Base-by-base conservation (phyloP, 2,113 vertebrate genomes). In the Labrus mixtus region DNA sequence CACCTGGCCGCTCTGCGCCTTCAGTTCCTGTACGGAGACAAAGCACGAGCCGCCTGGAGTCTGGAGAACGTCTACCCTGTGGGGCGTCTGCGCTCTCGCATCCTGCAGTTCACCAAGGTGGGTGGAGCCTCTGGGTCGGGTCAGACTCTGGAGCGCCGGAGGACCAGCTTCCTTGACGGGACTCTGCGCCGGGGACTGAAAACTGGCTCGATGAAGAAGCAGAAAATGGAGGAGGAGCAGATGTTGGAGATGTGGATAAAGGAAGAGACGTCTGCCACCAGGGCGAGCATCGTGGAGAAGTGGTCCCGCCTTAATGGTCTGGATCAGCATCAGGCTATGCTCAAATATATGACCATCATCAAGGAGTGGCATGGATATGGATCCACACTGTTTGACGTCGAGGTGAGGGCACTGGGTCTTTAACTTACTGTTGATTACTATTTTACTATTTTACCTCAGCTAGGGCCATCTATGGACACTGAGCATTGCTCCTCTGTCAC, bases 191-290 rank as follows among this genome's bases (percentile, higher is more conserved):
- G 96, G 0, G 94, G 96, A 79, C 94, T 98, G 85, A 97, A 97
- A 86, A 96, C 96, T 0, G 96, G 96, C 36, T 96, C 96, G 0
- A 93, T 96, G 84, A 97, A 97, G 92, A 97, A 97, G 89, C 97
- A 97, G 89, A 95, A 95, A 65, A 84, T 96, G 61, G 97, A 98
- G 93, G 96, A 97, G 79, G 96, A 97, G 82, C 96, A 97, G 92
- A 97, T 97, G 96, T 84, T 96, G 94, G 96, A 97, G 93, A 97
- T 97, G 96, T 98, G 96, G 94, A 94, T 97, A 33, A 97, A 97
- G 84, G 96, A 98, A 88, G 97, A 98, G 93, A 95, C 95, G 82
- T 97, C 96, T 8, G 95, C 96, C 60, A 95, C 96, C 60, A 94
- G 96, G 46, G 93, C 96, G 20, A 96, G 96, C 89, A 91, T 98